Base-by-base conservation (phyloP, 30 jellyfish, hydroid and myxozoan species). In the Hydractinia echinata region DNA sequence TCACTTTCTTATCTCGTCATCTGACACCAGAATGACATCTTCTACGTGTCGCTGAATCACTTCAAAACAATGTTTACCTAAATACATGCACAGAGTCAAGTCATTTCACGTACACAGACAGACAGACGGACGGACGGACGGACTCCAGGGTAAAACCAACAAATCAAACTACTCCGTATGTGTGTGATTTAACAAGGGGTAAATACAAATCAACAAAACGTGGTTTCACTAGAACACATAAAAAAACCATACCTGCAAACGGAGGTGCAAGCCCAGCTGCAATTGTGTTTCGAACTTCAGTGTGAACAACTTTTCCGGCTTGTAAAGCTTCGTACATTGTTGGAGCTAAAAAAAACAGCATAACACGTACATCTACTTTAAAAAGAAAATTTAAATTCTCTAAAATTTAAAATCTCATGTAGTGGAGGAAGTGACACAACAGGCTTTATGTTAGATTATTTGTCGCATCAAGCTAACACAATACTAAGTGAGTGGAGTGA, bases 191-290 rank as follows among this genome's bases (percentile, higher is more conserved):
- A 30, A 30, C 44, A 30, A 30, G 44, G 44, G 44, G 44, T 30
- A 30, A 30, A 30, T 30, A 30, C 1, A 30, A 30, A 30, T 30
- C 44, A 30, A 30, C 44, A 30, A 30, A 30, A 30, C 44, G 44
- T 30, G 2, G 44, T 30, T 30, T 30, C 44, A 30, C 44, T 30
- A 30, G 44, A 30, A 30, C 2, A 30, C 44, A 30, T 30, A 0
- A 30, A 30, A n/a, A 30, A 30, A 30, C 44, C 44, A 30, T 78
- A 93, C 99, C 99, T 14, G 96, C 95, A 79, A 62, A 87, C 4
- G 99, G 99, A 44, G 99, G 97, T 15, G 95, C 76, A 6, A 93
- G 76, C 15, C 99, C 99, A 74, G 96, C 85, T 70, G 97, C 96
- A 7, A 93, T 76, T 13, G 96, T 87, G n/a, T 71, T 66, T 76